Evolutionary conservation across 2,888 invertebrate genomes (phyloP), one percentile per base, ranked within the genome.

Genomic region (Cosmopolites sordidus): DNA sequence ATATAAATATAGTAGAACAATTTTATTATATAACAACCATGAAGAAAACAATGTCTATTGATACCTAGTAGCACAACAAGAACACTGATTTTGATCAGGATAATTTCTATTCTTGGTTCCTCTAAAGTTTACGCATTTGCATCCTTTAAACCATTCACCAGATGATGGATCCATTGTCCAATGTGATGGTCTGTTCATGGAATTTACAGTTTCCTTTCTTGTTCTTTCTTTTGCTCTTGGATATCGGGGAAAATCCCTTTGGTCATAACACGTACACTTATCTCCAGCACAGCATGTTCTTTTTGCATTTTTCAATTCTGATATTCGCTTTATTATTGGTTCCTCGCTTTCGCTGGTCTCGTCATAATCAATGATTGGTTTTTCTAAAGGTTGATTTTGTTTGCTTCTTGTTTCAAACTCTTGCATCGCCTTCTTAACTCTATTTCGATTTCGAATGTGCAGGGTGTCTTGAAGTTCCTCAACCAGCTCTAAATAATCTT

Each of bases 381-480:
- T 69, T 12, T 71, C 71, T 44, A 73, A 61, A 30, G 70, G 69
- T 51, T 68, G 64, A 52, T 73, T 74, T 44, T 67, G 67, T 18
- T 65, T 66, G 51, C 73, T 73, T 27, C 64, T 60, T 43, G 63
- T 59, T 59, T 74, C 74, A 58, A 74, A 73, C 51, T 72, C 72
- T 43, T 64, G 60, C 67, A 72, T 71, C 0, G 72, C 69, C 40
- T 67, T 66, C 48, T 66, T 65, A 1, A 74, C 73, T 42, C 73
- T 60, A 41, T 69, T 66, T 22, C 67, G 64, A 52, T 73, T 74
- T 39, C 73, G 59, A 17, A 65, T 64, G 2, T 70, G 67, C n/a
- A 74, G 57, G 5, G 69, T 73, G 37, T 71, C 69, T 57, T 73
- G 73, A 14, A 74, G 56, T 59, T 74, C 74, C 40, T 70, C 65